Conservation (phyloP, 2,888 invertebrate genomes). For the Synergus itoensis region DNA sequence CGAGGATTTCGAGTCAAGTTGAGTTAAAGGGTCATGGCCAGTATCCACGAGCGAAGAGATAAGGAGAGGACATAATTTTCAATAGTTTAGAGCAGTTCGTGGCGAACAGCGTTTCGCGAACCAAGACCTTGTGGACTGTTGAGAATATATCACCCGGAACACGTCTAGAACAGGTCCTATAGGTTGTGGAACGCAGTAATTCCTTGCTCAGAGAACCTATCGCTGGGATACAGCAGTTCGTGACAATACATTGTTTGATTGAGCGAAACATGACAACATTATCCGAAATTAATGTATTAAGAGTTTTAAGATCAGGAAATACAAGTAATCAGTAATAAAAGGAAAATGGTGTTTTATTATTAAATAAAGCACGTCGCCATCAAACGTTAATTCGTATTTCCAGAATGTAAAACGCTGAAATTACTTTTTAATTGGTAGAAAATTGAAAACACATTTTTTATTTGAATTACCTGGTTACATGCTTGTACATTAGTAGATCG, state of each 20-base stretch:
- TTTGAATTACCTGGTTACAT: background rate
- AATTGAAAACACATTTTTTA: conserved; percentile 12
- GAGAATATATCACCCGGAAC: conserved; percentile 65
- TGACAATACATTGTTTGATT: conserved; percentile 47
- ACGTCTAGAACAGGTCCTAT: conserved; percentile 64
- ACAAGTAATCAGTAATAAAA: background rate
- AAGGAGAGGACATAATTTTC: conserved; percentile 62
- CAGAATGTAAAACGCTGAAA: background rate
- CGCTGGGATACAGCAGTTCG: conserved; percentile 58
- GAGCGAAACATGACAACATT: conserved; percentile 4
- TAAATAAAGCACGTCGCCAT: background rate
- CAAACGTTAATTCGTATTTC: background rate
- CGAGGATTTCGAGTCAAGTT: conserved; percentile 10
- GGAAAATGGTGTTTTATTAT: background rate
- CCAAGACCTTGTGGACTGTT: conserved; percentile 45
- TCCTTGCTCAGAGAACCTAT: conserved; percentile 60
- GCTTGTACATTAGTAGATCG: background rate
- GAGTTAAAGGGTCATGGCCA: conserved; percentile 50
- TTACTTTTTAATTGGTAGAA: conserved; percentile 1
- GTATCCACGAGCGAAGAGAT: conserved; percentile 51
- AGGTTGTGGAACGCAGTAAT: conserved; percentile 64
- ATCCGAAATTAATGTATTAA: background rate
- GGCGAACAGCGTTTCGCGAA: conserved; percentile 12
- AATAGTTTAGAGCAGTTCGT: conserved; percentile 56
- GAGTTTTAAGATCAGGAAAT: background rate